phyloP scores from a whole-genome alignment of 2,888 invertebrate genomes.

The Drosophila putrida region DNA sequence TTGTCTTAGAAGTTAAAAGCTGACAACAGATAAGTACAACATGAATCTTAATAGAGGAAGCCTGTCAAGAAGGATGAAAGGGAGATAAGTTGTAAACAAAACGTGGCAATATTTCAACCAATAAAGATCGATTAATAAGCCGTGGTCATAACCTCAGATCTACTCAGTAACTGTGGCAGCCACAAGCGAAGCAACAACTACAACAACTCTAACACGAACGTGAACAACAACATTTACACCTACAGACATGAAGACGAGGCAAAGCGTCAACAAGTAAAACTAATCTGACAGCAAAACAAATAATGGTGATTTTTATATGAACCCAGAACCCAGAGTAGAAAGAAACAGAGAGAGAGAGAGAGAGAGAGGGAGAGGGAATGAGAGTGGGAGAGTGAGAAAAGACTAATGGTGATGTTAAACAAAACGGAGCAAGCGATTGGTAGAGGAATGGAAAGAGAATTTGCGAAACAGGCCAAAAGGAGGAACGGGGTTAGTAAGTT shows the following conservation, averaged over 20 bases:
- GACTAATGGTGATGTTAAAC: constrained; percentile 75
- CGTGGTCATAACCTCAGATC: constrained; percentile 24
- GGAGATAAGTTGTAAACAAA: constrained; percentile 9
- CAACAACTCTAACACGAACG: background rate
- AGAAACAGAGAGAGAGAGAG: background rate
- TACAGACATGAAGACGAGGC: constrained; percentile 42
- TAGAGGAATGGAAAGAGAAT: constrained; percentile 8
- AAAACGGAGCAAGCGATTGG: constrained; percentile 58
- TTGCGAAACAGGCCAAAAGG: background rate
- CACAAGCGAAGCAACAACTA: constrained; percentile 9
- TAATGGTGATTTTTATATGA: constrained; percentile 71
- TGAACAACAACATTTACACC: constrained; percentile 55
- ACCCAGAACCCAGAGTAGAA: constrained; percentile 18
- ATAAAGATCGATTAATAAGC: constrained; percentile 55
- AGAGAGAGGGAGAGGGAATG: background rate
- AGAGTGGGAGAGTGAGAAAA: constrained; percentile 28
- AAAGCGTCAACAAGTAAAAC: constrained; percentile 75
- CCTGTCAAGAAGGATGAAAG: background rate
- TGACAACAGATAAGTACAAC: background rate
- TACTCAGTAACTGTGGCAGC: constrained; percentile 9
- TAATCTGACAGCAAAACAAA: constrained; percentile 80
- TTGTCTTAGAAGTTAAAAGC: background rate
- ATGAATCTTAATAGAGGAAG: background rate
- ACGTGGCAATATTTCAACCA: constrained; percentile 45
- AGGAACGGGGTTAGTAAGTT: constrained; percentile 55